Evolutionary conservation across 2,113 vertebrate species (phyloP), one percentile per base, ranked within the genome.

Genomic region (Ursus arctos): DNA sequence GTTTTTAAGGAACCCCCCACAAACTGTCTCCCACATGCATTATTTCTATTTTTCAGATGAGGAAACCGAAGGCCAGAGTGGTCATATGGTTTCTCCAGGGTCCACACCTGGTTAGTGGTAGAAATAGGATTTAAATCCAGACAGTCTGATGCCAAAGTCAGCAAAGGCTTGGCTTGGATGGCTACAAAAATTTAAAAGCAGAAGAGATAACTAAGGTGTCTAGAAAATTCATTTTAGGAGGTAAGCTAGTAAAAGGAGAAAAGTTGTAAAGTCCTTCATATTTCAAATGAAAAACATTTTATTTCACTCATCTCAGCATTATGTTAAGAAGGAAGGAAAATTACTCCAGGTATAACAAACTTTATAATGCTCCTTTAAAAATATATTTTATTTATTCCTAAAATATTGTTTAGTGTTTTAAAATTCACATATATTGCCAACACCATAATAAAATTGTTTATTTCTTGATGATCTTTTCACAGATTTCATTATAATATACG

Each of bases 371-470:
- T 11, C 24, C 59, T 57, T 90, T 91, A 36, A 82, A 91, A 95
- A 55, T 31, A 53, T 57, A 16, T 81, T 83, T 12, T 65, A 53
- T 19, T 80, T 57, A 96, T 26, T 65, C 28, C 28, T 40, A 82
- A 92, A 53, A 18, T 40, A 43, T 88, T 87, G 71, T 86, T 55
- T 31, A 90, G 80, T 43, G 22, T 61, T 91, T 98, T 49, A 67
- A 94, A 96, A 90, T 59, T 77, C 36, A 91, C 8, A 93, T 36
- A 33, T 86, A 72, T 51, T 80, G 6, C 43, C 91, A 83, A 85
- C 18, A 76, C 18, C 7, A 26, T 91, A 94, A 95, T 67, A 88
- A 74, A 97, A 65, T 28, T 77, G 28, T 51, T 72, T 86, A 69
- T 65, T 84, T 94, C 22, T 91, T 79, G 4, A 80, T 19, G 6